A percentile compares a stretch with the other conserved stretches of the same genome.
Evolutionary conservation across 2,888 invertebrate genomes (phyloP).

Genomic region (Diaphora mendica): DNA sequence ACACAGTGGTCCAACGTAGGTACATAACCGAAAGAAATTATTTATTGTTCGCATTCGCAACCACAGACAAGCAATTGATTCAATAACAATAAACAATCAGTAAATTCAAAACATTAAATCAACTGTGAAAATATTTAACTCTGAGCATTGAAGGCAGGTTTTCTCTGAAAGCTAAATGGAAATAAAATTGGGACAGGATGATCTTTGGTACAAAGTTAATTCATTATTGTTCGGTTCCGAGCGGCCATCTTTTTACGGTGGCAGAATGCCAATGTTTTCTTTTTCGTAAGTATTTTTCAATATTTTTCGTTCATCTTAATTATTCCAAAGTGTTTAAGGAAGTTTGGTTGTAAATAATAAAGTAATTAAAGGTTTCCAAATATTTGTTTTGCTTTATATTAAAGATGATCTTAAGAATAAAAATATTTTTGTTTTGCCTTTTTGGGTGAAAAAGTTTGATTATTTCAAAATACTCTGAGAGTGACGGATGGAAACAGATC

Average conservation of each 20-base stretch:
- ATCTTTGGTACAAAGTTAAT: constrained; percentile 34
- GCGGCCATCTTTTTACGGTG: constrained; percentile 26
- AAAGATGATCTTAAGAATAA: neutral
- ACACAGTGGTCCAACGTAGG: neutral
- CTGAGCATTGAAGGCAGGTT: constrained; percentile 27
- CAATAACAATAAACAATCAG: constrained; percentile 13
- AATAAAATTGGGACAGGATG: constrained; percentile 34
- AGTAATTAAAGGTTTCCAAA: constrained; percentile 2
- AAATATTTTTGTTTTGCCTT: constrained; percentile 2
- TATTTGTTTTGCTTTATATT: constrained; percentile 8
- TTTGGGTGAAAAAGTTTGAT: neutral
- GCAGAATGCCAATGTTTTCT: constrained; percentile 27
- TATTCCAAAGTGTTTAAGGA: constrained; percentile 24
- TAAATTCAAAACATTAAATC: constrained; percentile 11
- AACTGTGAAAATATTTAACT: constrained; percentile 14
- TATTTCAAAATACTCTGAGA: neutral
- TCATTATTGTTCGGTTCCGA: constrained; percentile 42
- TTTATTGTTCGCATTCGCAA: constrained; percentile 4
- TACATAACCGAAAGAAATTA: no score
- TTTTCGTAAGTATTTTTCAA: constrained; percentile 26
- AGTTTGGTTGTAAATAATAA: constrained; percentile 20
- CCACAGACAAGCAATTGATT: neutral
- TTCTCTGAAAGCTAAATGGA: constrained; percentile 34
- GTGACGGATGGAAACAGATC: neutral
- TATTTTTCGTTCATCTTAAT: constrained; percentile 32